These are phyloP conservation scores for Diogma glabrata DNA, from an alignment of 2,888 invertebrate species.

Conservation along the genomic window DNA sequence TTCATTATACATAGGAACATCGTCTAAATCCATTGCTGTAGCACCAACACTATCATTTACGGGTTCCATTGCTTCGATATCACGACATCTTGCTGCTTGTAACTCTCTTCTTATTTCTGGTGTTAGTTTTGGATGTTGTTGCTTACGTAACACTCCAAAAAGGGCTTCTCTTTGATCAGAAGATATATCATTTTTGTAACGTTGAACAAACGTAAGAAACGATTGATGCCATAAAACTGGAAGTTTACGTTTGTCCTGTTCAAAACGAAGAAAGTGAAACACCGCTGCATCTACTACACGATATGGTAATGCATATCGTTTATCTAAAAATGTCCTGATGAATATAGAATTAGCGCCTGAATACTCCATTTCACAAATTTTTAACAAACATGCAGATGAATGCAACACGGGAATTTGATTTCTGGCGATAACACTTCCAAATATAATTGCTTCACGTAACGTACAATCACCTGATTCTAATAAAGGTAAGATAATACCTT, in stretches of 20 bases:
- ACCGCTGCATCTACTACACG: constrained; percentile 90
- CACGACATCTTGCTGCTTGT: constrained; percentile 69
- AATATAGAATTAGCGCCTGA: constrained; percentile 94
- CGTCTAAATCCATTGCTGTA: background rate
- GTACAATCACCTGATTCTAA: constrained; percentile 81
- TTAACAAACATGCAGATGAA: constrained; percentile 87
- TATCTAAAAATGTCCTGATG: constrained; percentile 84
- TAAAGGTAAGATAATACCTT: constrained; percentile 66
- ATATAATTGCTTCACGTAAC: constrained; percentile 86
- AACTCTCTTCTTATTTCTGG: constrained; percentile 77
- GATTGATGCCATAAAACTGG: constrained; percentile 98
- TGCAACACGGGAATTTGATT: constrained; percentile 91
- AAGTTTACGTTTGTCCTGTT: constrained; percentile 66
- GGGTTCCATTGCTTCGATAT: constrained; percentile 44
- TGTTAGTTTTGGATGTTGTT: constrained; percentile 41
- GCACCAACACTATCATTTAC: constrained; percentile 2
- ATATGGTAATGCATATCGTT: constrained; percentile 95
- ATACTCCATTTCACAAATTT: constrained; percentile 96
- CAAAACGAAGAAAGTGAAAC: constrained; percentile 88
- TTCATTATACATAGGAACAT: constrained; percentile 5
- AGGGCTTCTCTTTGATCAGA: constrained; percentile 84
- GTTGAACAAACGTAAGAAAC: constrained; percentile 82
- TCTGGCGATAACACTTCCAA: constrained; percentile 82
- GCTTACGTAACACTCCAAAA: constrained; percentile 52
- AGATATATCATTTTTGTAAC: constrained; percentile 91